Base-by-base conservation (phyloP, 1,140 invertebrate genomes). In the Cotesia chilonis region DNA sequence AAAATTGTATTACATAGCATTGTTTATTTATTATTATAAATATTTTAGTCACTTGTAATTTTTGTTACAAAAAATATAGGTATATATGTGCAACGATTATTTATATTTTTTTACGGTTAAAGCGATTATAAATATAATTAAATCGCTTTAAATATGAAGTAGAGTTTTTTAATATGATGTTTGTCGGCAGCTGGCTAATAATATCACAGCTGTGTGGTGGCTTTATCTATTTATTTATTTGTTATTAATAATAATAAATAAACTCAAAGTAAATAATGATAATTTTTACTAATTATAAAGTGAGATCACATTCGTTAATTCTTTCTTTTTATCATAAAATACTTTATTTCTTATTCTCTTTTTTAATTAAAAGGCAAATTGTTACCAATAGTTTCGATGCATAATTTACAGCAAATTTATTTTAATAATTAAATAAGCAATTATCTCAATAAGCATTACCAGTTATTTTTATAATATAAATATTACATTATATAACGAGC, bases 41-140 rank as follows among this genome's bases (percentile, higher is more conserved):
- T 38, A 38, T 66, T 65, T 68, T 67, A 71, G 54, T 68, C 57
- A 61, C 28, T 68, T 36, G 41, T 47, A 47, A 47, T 47, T 61
- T 61, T 52, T 38, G 12, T 59, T 14, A 7, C 9, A 12, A 71
- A 35, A 63, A 61, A 47, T 47, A 47, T 47, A 47, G 41, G 41
- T 47, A 47, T 71, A 17, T 10, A 64, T 54, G n/a, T 71, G 20
- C 60, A 63, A 63, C 60, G 28, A 36, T 36, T 14, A 41, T 66
- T 14, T 66, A 38, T 47, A 47, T 9, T 47, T 9, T 47, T 66
- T n/a, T 41, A 41, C 41, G 64, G 36, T 37, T n/a, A 4, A 36
- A 14, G 9, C 4, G 9, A 38, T 3, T 65, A 41, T 61, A 65
- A 3, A 41, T 41, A 65, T 41, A 60, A 28, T 35, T 60, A 35